Percentiles rank a stretch among this genome's conserved stretches.
Evolutionary conservation across 2,113 vertebrate genomes (phyloP).

Genomic region (Nibea albiflora): DNA sequence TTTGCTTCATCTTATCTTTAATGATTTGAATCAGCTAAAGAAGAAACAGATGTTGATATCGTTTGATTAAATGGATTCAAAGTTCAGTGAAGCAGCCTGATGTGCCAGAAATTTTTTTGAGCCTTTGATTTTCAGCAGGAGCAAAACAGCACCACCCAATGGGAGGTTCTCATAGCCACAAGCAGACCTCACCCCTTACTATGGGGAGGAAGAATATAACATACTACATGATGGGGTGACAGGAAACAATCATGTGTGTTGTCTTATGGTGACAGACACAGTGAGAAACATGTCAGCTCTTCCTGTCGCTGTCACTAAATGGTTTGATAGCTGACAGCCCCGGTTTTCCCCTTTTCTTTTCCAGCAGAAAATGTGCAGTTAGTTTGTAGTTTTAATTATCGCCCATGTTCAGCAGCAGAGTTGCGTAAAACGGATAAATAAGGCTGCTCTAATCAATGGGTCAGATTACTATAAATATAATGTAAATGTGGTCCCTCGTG

Average conservation of each 20-base stretch:
- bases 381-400: neutral
- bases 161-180: conserved; percentile 57
- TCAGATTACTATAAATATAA: neutral
- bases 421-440: neutral
- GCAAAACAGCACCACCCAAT: conserved; percentile 72
- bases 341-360: neutral
- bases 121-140: conserved; percentile 37
- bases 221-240: conserved; percentile 28
- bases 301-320: neutral
- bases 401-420: neutral
- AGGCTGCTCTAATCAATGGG: too few relatives aligned
- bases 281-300: neutral
- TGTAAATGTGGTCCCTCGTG: neutral
- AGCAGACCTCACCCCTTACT: conserved; percentile 22
- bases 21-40: conserved; percentile 26
- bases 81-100: conserved; percentile 48
- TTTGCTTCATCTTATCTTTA: conserved; percentile 14
- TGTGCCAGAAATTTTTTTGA: conserved; percentile 41
- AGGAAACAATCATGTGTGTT: conserved; percentile 30
- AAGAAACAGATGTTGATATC: conserved; percentile 19
- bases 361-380: neutral
- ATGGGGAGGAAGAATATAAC: conserved; percentile 27
- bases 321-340: neutral
- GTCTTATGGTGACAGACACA: conserved; percentile 23
- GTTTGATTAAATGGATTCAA: conserved; percentile 50